Conservation (phyloP, 2,113 vertebrate genomes). For the Periophthalmodon schlosseri region DNA sequence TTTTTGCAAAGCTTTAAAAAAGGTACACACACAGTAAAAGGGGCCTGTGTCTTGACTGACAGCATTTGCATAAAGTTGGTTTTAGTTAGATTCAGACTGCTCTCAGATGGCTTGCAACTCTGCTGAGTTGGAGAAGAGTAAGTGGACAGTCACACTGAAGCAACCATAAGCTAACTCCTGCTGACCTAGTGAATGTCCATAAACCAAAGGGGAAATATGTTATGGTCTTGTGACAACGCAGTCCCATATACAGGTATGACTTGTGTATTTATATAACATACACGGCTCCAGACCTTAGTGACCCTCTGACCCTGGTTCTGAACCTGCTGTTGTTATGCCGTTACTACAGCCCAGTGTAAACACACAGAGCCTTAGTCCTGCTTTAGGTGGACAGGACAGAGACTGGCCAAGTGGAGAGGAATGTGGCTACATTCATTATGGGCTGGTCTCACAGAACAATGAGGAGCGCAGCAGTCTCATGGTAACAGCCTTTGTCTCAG, state of each 20-base stretch:
- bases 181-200: too few species aligned
- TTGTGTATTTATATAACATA: slow-evolving; percentile 46
- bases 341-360: slow-evolving; percentile 51
- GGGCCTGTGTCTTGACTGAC: too few species aligned
- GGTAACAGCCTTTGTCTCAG: slow-evolving; percentile 53
- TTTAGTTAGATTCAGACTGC: too few species aligned
- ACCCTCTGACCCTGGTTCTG: slow-evolving; percentile 25
- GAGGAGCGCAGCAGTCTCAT: slow-evolving; percentile 36
- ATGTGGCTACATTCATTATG: slow-evolving; percentile 41
- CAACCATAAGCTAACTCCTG: too few species aligned
- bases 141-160: too few species aligned
- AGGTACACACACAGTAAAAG: too few species aligned
- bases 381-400: slow-evolving; percentile 16
- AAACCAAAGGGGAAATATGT: neutral
- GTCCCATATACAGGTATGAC: slow-evolving; percentile 15
- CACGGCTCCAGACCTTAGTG: slow-evolving; percentile 22
- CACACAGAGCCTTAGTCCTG: slow-evolving; percentile 49
- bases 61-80: neutral
- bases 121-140: too few species aligned
- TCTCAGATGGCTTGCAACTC: too few species aligned
- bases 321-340: slow-evolving; percentile 49
- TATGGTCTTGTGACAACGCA: slow-evolving; percentile 34
- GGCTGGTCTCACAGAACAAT: slow-evolving; percentile 18
- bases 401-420: slow-evolving; percentile 27
- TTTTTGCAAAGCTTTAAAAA: too few species aligned